Evolutionary conservation across 2,113 vertebrate genomes (phyloP), one percentile per base, ranked within the genome.

Genomic region (Pseudorasbora parva): DNA sequence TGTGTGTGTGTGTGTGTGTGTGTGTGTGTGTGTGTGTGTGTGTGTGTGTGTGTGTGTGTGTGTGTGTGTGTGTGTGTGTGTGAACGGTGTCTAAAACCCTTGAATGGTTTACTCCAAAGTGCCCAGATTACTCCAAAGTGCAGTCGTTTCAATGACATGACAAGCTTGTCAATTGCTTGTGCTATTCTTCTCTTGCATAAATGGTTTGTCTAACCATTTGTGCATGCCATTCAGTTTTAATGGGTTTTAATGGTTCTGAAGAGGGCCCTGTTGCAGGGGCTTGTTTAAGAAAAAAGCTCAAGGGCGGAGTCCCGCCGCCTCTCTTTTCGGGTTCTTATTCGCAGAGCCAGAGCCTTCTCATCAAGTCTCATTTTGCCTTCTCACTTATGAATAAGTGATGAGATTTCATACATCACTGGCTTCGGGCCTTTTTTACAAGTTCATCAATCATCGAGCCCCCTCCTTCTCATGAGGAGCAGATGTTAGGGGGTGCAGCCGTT

Each of bases 321-420:
- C 62, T 80, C 75, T 71, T 17, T 73, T 82, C 8, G 3, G 68
- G 47, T 56, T 56, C 45, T 78, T 83, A 17, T 37, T 77, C 6
- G 17, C 47, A 25, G 15, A 4, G 43, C 25, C 45, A 6, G 27
- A 69, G 54, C 81, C 57, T 43, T 54, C 60, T 83, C 76, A 68
- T 82, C 75, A 33, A 27, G 23, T 64, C 57, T 74, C 68, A 68
- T 43, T 49, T 71, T 69, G n/a, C 47, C 15, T 15, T 19, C 21
- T 68, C 43, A 80, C 11, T 19, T 90, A 85, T 88, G 85, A 84
- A 87, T 87, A 88, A 84, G 74, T 66, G 85, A 82, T 89, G 81
- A 85, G 82, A 82, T 88, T 87, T 84, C 84, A 86, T 87, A 89
- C 87, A 66, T 88, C 87, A 84, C 66, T 66, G 85, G 86, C 86